phyloP scores from a whole-genome alignment of 2,113 vertebrate species.

The Crotalus horridus region DNA sequence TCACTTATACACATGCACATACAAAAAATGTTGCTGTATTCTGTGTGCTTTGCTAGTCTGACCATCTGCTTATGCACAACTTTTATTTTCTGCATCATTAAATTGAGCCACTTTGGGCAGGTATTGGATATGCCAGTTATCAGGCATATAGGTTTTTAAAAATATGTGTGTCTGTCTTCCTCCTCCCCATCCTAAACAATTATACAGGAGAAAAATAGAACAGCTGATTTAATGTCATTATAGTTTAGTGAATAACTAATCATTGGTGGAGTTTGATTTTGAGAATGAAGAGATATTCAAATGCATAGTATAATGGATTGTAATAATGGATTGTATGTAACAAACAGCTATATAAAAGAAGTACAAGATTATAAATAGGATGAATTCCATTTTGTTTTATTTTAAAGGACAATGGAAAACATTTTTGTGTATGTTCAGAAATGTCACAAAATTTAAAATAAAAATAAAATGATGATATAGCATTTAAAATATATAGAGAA shows the following conservation, averaged over 20 bases:
- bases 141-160: not conserved
- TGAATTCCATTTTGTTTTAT: not conserved
- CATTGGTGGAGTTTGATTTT: not conserved
- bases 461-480: not conserved
- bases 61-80: not conserved
- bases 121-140: not conserved
- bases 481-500: not conserved
- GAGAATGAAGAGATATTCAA: not conserved
- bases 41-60: not conserved
- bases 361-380: not conserved
- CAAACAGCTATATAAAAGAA: not conserved
- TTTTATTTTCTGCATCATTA: conserved; percentile 14
- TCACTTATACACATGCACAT: not conserved
- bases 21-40: not conserved
- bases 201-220: not conserved
- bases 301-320: not conserved
- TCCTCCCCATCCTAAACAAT: not conserved
- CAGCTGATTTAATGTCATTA: not conserved
- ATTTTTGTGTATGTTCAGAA: not conserved
- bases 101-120: conserved; percentile 2
- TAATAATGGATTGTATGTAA: not conserved
- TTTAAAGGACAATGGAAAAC: not conserved
- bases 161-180: not conserved
- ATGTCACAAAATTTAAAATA: not conserved
- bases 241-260: not conserved